phyloP scores from a whole-genome alignment of 2,113 vertebrate genomes.

The Sinocyclocheilus rhinocerous region DNA sequence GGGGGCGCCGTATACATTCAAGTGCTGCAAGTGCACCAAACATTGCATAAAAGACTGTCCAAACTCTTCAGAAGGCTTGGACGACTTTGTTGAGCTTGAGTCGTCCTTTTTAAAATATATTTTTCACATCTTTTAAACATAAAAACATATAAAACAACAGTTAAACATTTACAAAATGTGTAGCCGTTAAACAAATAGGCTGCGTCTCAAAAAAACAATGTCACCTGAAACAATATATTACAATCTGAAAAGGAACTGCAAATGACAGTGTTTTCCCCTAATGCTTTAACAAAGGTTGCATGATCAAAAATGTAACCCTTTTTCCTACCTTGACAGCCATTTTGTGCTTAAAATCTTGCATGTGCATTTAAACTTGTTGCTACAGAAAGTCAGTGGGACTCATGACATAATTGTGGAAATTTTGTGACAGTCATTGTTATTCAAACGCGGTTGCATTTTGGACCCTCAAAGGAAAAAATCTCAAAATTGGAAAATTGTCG shows the following conservation, averaged over 20 bases:
- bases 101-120: no score
- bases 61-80: no score
- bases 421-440: not conserved
- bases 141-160: not conserved
- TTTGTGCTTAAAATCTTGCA: no score
- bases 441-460: not conserved
- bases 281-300: not conserved
- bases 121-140: not conserved
- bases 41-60: no score
- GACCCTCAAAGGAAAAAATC: not conserved
- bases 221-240: not conserved
- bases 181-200: not conserved
- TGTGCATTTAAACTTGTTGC: not conserved
- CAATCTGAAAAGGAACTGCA: no score
- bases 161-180: not conserved
- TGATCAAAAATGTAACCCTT: not conserved
- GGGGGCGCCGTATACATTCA: not conserved
- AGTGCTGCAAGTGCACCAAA: not conserved
- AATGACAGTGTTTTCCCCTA: not conserved
- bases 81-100: no score
- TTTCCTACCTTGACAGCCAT: not conserved
- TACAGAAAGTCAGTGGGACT: not conserved
- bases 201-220: not conserved
- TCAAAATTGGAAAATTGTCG: not conserved
- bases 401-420: not conserved